Conservation (phyloP, 1,140 invertebrate species). For the Ceratosolen fusciceps region DNA sequence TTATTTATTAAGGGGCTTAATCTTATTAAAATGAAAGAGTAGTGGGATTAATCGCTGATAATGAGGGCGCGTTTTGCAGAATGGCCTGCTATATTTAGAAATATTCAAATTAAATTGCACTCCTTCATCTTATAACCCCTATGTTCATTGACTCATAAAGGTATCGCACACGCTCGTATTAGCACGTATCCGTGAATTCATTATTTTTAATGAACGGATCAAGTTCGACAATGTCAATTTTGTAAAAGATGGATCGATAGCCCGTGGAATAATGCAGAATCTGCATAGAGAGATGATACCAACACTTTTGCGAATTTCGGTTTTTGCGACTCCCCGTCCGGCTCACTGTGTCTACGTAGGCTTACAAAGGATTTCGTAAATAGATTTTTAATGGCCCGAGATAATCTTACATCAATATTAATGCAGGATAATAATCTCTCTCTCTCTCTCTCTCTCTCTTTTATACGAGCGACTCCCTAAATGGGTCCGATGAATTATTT, state of each 20-base stretch:
- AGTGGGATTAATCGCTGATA: too few relatives aligned
- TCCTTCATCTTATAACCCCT: background rate
- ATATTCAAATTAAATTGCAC: constrained; percentile 14
- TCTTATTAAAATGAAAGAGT: too few relatives aligned
- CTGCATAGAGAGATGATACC: background rate
- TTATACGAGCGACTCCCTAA: too few relatives aligned
- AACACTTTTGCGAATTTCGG: background rate
- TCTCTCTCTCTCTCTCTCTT: too few relatives aligned
- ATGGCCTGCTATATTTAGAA: background rate
- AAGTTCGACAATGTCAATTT: background rate
- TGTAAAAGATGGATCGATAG: background rate
- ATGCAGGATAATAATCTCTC: too few relatives aligned
- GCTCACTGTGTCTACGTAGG: too few relatives aligned
- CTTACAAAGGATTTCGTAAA: background rate
- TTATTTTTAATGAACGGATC: constrained; percentile 40
- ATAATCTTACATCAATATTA: background rate
- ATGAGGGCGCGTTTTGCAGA: too few relatives aligned
- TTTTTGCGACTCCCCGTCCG: background rate
- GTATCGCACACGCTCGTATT: background rate
- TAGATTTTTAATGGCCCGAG: background rate
- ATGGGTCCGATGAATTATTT: too few relatives aligned
- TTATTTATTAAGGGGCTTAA: too few relatives aligned
- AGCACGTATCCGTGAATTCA: constrained; percentile 2
- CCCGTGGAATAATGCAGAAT: background rate
- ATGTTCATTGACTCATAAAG: constrained; percentile 26